Conservation (phyloP, 2,113 vertebrate species). For the Elanoides forficatus region DNA sequence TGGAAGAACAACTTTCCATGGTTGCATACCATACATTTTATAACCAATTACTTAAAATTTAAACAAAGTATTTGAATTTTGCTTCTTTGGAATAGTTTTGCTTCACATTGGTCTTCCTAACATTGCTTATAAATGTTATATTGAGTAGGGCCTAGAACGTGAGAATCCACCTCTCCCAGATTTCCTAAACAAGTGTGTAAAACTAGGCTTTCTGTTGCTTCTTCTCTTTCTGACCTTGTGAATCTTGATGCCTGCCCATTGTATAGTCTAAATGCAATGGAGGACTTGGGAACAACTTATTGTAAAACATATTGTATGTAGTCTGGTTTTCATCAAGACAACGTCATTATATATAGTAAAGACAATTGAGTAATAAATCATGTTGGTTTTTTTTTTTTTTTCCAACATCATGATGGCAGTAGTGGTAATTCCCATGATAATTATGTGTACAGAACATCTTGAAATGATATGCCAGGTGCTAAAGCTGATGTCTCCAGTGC, state of each 20-base stretch:
- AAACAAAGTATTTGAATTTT: not conserved
- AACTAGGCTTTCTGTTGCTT: not conserved
- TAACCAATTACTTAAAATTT: not conserved
- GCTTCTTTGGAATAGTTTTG: not conserved
- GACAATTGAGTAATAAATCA: not conserved
- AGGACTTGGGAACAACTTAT: not conserved
- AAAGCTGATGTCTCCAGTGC: not conserved
- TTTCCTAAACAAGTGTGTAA: not conserved
- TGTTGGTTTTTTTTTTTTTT: accelerated
- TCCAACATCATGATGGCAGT: not conserved
- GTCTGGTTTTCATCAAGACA: not conserved
- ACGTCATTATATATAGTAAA: not conserved
- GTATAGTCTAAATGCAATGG: not conserved
- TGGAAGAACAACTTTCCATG: not conserved
- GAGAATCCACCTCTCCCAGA: not conserved
- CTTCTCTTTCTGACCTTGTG: not conserved
- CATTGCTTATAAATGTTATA: not conserved
- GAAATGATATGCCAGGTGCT: not conserved
- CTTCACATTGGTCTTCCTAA: not conserved
- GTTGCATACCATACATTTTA: not conserved
- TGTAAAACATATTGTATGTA: not conserved
- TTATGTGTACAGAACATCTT: accelerated
- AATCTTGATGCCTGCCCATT: not conserved
- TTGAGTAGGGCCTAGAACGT: not conserved
- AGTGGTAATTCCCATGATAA: not conserved